phyloP scores from a whole-genome alignment of 2,797 vertebrate species.

The Silurus aristotelis region DNA sequence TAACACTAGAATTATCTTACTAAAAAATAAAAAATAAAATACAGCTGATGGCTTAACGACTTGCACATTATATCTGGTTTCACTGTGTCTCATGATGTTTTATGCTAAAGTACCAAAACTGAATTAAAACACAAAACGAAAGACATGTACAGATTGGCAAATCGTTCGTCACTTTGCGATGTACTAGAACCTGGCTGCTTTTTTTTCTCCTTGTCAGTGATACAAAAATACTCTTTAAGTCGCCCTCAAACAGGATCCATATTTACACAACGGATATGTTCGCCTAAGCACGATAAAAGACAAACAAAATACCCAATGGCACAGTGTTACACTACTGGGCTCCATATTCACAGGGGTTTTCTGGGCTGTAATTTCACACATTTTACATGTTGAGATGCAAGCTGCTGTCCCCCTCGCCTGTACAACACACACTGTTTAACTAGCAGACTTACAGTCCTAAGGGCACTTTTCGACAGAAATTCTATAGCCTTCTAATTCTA shows the following conservation, averaged over 20 bases:
- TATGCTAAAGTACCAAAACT: constrained; percentile 25
- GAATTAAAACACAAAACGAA: constrained; percentile 42
- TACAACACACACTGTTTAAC: constrained; percentile 52
- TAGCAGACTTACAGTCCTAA: constrained; percentile 70
- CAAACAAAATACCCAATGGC: constrained; percentile 53
- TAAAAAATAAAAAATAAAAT: background rate
- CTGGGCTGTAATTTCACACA: constrained; percentile 41
- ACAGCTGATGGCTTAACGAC: constrained; percentile 30
- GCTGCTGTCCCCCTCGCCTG: constrained; percentile 44
- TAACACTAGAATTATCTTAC: background rate
- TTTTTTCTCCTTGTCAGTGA: constrained; percentile 44
- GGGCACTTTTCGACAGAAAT: constrained; percentile 70
- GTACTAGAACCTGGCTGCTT: constrained; percentile 47
- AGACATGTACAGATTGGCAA: constrained; percentile 50
- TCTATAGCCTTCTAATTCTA: constrained; percentile 37
- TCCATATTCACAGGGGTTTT: constrained; percentile 47
- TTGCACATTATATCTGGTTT: constrained; percentile 36
- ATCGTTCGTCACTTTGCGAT: constrained; percentile 37
- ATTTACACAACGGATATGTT: constrained; percentile 51
- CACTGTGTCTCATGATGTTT: constrained; percentile 2
- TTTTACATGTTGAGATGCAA: constrained; percentile 55
- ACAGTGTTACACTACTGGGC: constrained; percentile 52
- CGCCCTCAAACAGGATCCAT: constrained; percentile 44
- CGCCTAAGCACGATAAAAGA: constrained; percentile 47
- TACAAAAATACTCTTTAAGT: constrained; percentile 61